These are phyloP conservation scores for Hypomecis atomaria DNA, from an alignment of 2,888 invertebrate genomes.

Conservation along the genomic window DNA sequence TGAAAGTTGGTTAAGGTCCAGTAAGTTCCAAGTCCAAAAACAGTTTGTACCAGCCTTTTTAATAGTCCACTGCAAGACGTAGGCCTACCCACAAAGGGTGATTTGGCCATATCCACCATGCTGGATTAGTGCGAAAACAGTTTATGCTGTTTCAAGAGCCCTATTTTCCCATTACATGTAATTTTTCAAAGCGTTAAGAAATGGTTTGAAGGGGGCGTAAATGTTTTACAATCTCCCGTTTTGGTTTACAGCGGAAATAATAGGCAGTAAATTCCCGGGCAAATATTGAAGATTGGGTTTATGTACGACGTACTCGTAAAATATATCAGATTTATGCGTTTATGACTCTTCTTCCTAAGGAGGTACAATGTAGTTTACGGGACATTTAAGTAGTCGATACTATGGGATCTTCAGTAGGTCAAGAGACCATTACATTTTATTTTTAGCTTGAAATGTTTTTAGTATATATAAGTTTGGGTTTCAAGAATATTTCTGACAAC, in stretches of 20 bases:
- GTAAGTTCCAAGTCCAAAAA: too few species aligned
- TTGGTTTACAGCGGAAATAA: constrained; percentile 42
- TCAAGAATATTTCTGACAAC: too few species aligned
- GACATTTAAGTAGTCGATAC: constrained; percentile 1
- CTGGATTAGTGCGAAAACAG: too few species aligned
- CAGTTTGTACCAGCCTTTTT: too few species aligned
- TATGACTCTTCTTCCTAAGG: constrained; percentile 27
- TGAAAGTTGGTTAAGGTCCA: too few species aligned
- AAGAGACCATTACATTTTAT: too few species aligned
- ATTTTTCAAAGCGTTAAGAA: background rate
- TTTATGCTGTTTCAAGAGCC: background rate
- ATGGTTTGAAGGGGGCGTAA: constrained; percentile 37
- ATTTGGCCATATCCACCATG: too few species aligned
- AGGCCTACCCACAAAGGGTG: too few species aligned
- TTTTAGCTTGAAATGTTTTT: too few species aligned
- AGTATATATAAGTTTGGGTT: too few species aligned
- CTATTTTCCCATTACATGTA: background rate
- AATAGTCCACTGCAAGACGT: too few species aligned
- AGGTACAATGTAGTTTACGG: constrained; percentile 11
- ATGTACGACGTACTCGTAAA: constrained; percentile 39
- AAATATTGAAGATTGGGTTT: constrained; percentile 44
- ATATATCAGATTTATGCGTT: constrained; percentile 38
- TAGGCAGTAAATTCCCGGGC: constrained; percentile 39
- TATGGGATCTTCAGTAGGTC: too few species aligned
- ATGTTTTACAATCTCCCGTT: constrained; percentile 41